These are phyloP conservation scores for Lasioglossum figueresi DNA, from an alignment of 2,888 invertebrate species.

Conservation along the genomic window DNA sequence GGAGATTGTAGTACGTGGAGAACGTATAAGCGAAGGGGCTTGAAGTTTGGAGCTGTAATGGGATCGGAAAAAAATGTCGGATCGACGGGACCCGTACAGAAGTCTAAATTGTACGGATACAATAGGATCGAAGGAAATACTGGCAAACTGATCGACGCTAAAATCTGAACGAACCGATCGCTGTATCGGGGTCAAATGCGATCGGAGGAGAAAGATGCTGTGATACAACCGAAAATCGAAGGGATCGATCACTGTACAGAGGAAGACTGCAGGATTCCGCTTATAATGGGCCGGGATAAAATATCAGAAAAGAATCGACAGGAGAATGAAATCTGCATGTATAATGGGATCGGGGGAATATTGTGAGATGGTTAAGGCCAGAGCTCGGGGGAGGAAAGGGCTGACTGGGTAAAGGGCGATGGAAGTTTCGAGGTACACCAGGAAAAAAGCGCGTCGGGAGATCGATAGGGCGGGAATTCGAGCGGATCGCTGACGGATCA, in stretches of 20 bases:
- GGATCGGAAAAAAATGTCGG: background rate
- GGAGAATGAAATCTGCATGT: background rate
- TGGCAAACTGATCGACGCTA: background rate
- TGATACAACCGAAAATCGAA: background rate
- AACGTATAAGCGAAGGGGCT: background rate
- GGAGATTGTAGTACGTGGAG: background rate
- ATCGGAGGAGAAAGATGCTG: background rate
- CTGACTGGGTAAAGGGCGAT: background rate
- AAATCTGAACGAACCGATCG: background rate
- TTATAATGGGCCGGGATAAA: background rate
- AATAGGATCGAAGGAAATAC: background rate
- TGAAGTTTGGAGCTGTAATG: background rate
- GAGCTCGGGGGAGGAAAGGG: background rate
- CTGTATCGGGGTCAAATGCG: background rate
- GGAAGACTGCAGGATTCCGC: background rate
- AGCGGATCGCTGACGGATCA: background rate
- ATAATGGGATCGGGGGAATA: background rate
- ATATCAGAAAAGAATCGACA: background rate
- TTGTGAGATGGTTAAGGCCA: background rate
- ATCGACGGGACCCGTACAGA: background rate
- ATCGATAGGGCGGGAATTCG: constrained; percentile 17
- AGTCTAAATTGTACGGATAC: background rate
- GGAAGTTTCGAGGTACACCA: background rate
- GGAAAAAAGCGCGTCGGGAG: background rate
- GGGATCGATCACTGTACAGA: background rate